Conservation (phyloP, 2,113 vertebrate species). For the Trematomus loennbergii region DNA sequence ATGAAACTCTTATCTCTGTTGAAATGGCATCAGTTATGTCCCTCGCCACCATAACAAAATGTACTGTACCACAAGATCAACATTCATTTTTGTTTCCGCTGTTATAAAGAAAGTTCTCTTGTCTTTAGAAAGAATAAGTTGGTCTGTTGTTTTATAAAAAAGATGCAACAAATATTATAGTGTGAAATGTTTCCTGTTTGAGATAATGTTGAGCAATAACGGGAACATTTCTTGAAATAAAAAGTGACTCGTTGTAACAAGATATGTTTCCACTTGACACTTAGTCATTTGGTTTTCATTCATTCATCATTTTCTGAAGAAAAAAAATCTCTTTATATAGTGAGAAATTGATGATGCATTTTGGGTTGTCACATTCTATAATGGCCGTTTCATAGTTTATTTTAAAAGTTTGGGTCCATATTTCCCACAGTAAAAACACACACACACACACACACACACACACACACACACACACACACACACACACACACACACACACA, state of each 20-base stretch:
- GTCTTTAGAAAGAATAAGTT: too few species aligned
- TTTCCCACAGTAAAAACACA: not conserved
- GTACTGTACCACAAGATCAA: too few species aligned
- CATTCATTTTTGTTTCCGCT: too few species aligned
- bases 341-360: not conserved
- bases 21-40: not conserved
- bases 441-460: not conserved
- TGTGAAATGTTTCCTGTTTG: too few species aligned
- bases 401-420: not conserved
- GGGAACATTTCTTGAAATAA: not conserved
- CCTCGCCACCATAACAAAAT: not conserved
- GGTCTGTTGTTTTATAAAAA: too few species aligned
- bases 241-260: not conserved
- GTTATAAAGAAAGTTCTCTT: too few species aligned
- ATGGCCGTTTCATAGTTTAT: too few species aligned
- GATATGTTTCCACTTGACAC: not conserved
- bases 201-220: not conserved
- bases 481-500: not conserved
- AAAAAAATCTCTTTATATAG: not conserved
- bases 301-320: not conserved
- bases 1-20: not conserved
- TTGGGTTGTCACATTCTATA: not conserved
- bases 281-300: not conserved
- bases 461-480: not conserved
- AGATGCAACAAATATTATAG: too few species aligned